These are phyloP conservation scores for Chloropsis cyanopogon DNA, from an alignment of 2,113 vertebrate genomes.

Conservation along the genomic window DNA sequence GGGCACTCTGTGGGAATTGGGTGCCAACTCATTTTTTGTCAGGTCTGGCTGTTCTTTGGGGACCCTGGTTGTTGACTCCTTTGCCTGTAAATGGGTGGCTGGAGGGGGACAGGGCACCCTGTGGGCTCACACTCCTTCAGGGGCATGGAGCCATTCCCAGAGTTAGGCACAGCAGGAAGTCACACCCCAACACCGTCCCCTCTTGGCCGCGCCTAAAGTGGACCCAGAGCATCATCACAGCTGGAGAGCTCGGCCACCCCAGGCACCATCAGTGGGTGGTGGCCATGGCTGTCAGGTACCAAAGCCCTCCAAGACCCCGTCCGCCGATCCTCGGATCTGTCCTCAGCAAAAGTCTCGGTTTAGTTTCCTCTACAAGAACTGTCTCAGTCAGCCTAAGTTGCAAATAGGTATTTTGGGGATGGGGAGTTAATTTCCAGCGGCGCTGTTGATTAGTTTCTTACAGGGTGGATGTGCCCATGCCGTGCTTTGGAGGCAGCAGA, in stretches of 20 bases:
- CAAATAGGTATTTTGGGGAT: not conserved
- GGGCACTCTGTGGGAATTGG: not conserved
- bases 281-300: accelerated
- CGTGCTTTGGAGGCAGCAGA: slow-evolving; percentile 16
- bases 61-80: not conserved
- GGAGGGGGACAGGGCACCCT: not conserved
- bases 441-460: not conserved
- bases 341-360: not conserved
- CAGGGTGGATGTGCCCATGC: not conserved
- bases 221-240: not conserved
- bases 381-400: not conserved
- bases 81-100: accelerated
- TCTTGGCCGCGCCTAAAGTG: not conserved
- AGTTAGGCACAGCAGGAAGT: accelerated
- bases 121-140: accelerated
- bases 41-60: not conserved
- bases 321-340: not conserved
- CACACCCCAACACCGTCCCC: not conserved
- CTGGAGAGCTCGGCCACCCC: not conserved
- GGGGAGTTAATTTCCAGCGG: not conserved
- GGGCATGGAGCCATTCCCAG: not conserved
- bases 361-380: not conserved
- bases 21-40: not conserved
- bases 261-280: not conserved
- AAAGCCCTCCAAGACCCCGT: not conserved